Conservation (phyloP, 2,797 vertebrate species). For the Rhinatrema bivittatum region DNA sequence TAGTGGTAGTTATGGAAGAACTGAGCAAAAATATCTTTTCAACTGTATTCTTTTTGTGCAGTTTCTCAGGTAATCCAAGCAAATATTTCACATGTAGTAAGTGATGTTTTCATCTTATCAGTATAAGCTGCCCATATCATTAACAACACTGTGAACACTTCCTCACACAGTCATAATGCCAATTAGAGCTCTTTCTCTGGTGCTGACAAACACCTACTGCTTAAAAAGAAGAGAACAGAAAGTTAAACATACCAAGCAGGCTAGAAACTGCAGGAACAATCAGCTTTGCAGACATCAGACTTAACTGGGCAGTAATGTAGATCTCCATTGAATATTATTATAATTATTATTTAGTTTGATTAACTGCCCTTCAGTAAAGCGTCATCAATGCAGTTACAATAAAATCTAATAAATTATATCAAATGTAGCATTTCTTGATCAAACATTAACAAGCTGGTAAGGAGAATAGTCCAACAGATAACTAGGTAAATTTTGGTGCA, state of each 20-base stretch:
- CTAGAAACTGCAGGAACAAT: slow-evolving; percentile 5
- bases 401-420: too few species aligned
- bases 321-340: too few species aligned
- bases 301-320: too few species aligned
- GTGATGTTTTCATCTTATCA: slow-evolving; percentile 18
- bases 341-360: too few species aligned
- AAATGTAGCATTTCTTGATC: too few species aligned
- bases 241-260: slow-evolving; percentile 1
- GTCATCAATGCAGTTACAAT: too few species aligned
- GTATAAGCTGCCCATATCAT: slow-evolving; percentile 26
- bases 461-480: too few species aligned
- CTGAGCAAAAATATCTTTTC: too few species aligned
- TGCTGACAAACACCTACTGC: slow-evolving; percentile 13
- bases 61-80: slow-evolving; percentile 17
- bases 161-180: slow-evolving; percentile 24
- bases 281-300: too few species aligned
- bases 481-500: too few species aligned
- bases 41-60: slow-evolving; percentile 10
- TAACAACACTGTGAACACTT: slow-evolving; percentile 34
- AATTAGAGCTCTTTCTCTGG: slow-evolving; percentile 39
- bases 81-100: slow-evolving; percentile 13
- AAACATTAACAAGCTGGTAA: too few species aligned
- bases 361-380: too few species aligned
- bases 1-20: slow-evolving; percentile 4
- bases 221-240: slow-evolving; percentile 26